A percentile compares a stretch with the other conserved stretches of the same genome.
These are phyloP conservation scores for Atrichornis clamosus DNA, from an alignment of 2,113 vertebrate species.

Conservation along the genomic window DNA sequence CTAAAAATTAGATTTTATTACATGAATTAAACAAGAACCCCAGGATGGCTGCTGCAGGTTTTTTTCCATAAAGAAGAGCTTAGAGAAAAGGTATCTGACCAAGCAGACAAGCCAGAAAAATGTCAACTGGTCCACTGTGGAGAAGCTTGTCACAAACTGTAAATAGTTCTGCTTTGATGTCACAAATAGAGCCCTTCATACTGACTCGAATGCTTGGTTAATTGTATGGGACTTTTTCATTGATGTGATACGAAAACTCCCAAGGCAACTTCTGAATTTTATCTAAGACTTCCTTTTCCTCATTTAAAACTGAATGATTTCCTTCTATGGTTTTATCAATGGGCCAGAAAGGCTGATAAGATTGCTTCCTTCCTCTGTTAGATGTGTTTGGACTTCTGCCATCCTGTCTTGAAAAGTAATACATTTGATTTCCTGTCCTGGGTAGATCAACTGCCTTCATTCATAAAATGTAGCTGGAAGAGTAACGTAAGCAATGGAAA, in stretches of 20 bases:
- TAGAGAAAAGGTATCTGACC: neutral
- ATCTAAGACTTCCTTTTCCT: conserved; percentile 72
- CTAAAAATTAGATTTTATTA: neutral
- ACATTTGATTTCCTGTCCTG: conserved; percentile 52
- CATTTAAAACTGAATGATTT: conserved; percentile 74
- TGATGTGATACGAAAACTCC: conserved; percentile 61
- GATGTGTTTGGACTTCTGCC: conserved; percentile 67
- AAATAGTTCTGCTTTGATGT: conserved; percentile 41
- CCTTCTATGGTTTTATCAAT: conserved; percentile 73
- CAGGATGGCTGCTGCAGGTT: neutral
- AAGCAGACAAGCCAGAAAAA: neutral
- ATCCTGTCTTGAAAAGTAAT: conserved; percentile 65
- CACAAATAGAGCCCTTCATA: conserved; percentile 32
- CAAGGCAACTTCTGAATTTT: conserved; percentile 58
- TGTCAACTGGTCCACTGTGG: neutral
- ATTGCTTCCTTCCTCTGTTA: conserved; percentile 74
- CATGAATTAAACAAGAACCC: neutral
- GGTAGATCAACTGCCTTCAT: conserved; percentile 15
- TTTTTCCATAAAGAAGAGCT: neutral
- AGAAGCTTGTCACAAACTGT: conserved; percentile 13
- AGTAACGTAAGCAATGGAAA: neutral
- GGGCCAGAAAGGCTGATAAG: conserved; percentile 68
- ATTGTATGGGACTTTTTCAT: conserved; percentile 40
- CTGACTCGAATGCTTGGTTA: conserved; percentile 32
- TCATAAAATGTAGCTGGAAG: conserved; percentile 7